Evolutionary conservation across 2,888 invertebrate species (phyloP), one percentile per base, ranked within the genome.

Genomic region (Uropetala carovei): DNA sequence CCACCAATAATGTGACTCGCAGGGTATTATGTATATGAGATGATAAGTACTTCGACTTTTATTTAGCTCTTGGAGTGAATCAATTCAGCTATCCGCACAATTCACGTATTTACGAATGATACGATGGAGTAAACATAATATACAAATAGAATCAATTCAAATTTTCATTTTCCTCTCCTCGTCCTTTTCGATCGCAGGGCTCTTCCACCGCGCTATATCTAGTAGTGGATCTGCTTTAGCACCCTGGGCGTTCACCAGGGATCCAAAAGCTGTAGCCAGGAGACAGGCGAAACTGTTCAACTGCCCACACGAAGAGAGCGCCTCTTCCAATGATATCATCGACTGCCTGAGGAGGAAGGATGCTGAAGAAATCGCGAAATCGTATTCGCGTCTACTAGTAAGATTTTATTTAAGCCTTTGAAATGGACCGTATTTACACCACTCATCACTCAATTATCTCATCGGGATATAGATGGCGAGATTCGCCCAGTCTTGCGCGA

Each of bases 311-410:
- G 64, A 60, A 8, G 16, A 86, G 0, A 30, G 14, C 9, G 60
- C 60, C 5, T 30, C 92, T 13, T 92, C 92, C 8, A 30, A 81
- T 27, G 43, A 43, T 43, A 81, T 92, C 10, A 75, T 92, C 22
- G 92, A 92, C 8, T 92, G 92, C 57, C 59, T 92, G 59, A 60
- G 92, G 14, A 30, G 8, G 91, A 94, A 92, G 43, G 92, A 85
- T 59, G 84, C 92, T 4, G 84, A 85, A 30, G 85, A 92, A 2
- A 91, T 91, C 57, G 92, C 92, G 58, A 81, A 92, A 11, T 89
- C 89, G 9, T 10, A 60, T 16, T n/a, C 7, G 5, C 13, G n/a
- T 7, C 30, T 89, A 18, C 59, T 18, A 43, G 89, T 64, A 43
- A 27, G 89, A 64, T 9, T 10, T 84, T 64, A 58, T 82, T 16